Conservation (phyloP, 2,888 invertebrate species). For the Nomada fucata region DNA sequence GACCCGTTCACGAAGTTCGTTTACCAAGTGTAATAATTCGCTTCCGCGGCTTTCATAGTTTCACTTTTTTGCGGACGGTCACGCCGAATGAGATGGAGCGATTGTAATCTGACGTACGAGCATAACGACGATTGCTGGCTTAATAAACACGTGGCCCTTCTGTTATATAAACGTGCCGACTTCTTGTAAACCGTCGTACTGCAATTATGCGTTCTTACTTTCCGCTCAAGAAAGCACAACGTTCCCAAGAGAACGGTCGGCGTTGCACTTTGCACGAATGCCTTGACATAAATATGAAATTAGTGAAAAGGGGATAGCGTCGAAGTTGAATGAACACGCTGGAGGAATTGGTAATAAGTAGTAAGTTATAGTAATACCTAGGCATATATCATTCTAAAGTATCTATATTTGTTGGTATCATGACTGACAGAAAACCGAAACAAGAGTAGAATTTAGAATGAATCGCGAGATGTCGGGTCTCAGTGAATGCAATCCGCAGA, state of each 20-base stretch:
- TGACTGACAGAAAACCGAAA: too few relatives aligned
- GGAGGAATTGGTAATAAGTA: too few relatives aligned
- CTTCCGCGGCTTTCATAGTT: conserved; percentile 50
- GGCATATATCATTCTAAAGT: too few relatives aligned
- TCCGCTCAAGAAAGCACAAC: background rate
- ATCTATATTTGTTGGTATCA: too few relatives aligned
- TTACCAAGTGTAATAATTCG: conserved; percentile 45
- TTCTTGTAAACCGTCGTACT: background rate
- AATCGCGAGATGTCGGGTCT: too few relatives aligned
- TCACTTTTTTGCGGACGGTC: conserved; percentile 41
- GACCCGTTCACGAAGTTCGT: conserved; percentile 54
- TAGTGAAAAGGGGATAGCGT: background rate
- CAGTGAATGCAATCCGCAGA: too few relatives aligned
- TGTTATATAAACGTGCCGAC: conserved; percentile 48
- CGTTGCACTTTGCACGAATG: background rate
- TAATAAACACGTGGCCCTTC: conserved; percentile 30
- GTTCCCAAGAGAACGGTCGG: background rate
- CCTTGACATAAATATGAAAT: background rate
- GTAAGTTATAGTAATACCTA: too few relatives aligned
- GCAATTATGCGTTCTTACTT: conserved; percentile 1
- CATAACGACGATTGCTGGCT: conserved; percentile 41
- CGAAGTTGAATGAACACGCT: background rate
- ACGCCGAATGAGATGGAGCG: conserved; percentile 27
- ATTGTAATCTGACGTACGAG: conserved; percentile 50
- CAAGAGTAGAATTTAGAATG: too few relatives aligned